These are phyloP conservation scores for Clamator glandarius DNA, from an alignment of 2,797 vertebrate species.

Conservation along the genomic window DNA sequence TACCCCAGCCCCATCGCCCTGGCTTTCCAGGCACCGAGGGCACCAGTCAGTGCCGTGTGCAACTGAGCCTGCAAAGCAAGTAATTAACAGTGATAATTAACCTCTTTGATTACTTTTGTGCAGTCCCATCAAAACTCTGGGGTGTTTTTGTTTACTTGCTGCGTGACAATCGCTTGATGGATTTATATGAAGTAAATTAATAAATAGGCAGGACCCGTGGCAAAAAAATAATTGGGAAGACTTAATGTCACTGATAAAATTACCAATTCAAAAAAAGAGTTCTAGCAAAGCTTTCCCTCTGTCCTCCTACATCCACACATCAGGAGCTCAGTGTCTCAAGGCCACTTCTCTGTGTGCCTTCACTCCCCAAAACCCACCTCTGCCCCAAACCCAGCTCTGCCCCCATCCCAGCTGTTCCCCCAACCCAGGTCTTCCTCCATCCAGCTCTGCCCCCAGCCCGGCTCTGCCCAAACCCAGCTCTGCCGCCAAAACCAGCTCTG, in stretches of 20 bases:
- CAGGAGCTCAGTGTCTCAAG: neutral
- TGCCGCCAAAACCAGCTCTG: too few relatives aligned
- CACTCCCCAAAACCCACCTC: too few relatives aligned
- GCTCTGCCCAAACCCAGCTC: too few relatives aligned
- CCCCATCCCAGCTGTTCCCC: too few relatives aligned
- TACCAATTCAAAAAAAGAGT: neutral
- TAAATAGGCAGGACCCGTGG: constrained; percentile 1
- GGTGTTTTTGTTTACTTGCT: constrained; percentile 26
- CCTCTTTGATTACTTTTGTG: neutral
- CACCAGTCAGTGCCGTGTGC: neutral
- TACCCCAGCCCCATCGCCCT: neutral
- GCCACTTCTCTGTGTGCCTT: neutral
- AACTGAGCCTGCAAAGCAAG: neutral
- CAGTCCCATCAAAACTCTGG: neutral
- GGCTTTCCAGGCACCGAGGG: neutral
- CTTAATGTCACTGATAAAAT: constrained; percentile 10
- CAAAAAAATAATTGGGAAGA: constrained; percentile 26
- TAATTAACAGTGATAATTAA: constrained; percentile 27
- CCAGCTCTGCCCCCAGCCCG: too few relatives aligned
- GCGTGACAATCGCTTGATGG: neutral
- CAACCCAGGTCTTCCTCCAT: too few relatives aligned
- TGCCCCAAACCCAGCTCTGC: too few relatives aligned
- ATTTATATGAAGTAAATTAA: constrained; percentile 11
- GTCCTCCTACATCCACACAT: neutral
- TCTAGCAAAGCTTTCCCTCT: neutral